Percentiles rank a stretch among this genome's conserved stretches.
Conservation (phyloP, 2,113 vertebrate species). For the Hyperopisus bebe region DNA sequence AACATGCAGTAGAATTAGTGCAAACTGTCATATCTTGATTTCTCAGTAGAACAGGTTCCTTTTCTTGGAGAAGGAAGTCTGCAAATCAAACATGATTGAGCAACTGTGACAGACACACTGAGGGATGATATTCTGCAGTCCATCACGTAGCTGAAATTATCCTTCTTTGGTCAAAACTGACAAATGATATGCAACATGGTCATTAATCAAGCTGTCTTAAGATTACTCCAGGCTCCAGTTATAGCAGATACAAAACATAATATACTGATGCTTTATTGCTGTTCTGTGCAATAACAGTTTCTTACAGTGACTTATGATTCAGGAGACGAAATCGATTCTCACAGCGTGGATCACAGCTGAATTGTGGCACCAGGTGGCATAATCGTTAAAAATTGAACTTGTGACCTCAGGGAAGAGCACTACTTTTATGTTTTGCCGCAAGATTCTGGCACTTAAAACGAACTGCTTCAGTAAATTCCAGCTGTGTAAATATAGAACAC, state of each 20-base stretch:
- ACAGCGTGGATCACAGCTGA: background rate
- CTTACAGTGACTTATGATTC: background rate
- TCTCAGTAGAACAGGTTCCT: background rate
- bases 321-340: background rate
- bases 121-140: background rate
- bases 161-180: background rate
- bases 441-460: background rate
- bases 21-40: background rate
- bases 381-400: background rate
- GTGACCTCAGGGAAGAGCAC: background rate
- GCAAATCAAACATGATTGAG: background rate
- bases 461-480: background rate
- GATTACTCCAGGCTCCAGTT: background rate
- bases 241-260: background rate
- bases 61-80: background rate
- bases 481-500: background rate
- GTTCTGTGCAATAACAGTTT: background rate
- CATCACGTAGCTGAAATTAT: background rate
- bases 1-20: background rate
- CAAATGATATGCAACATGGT: background rate
- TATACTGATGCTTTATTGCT: background rate
- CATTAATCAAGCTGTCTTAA: conserved; percentile 1
- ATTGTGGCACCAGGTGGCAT: background rate
- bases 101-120: background rate
- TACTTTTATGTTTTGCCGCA: background rate